Conservation (phyloP, 2,113 vertebrate species). For the Oryzias celebensis region DNA sequence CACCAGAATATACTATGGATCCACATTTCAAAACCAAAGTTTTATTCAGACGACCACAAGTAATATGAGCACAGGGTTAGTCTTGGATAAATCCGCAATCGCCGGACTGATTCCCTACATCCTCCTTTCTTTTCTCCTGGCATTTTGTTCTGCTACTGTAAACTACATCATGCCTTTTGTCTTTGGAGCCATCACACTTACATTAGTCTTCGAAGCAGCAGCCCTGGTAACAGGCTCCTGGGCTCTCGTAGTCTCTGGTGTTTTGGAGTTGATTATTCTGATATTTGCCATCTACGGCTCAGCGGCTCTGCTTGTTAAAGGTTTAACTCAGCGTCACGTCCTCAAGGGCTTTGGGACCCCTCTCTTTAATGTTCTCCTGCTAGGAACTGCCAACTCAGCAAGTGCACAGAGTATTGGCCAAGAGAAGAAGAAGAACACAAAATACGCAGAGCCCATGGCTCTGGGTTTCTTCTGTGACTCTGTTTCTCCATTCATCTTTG, state of each 20-base stretch:
- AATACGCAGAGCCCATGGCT: constrained; percentile 89
- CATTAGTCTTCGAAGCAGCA: constrained; percentile 84
- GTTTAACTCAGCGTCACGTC: constrained; percentile 81
- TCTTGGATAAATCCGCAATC: constrained; percentile 73
- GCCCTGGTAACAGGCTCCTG: constrained; percentile 74
- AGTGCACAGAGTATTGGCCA: constrained; percentile 76
- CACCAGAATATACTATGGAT: constrained; percentile 78
- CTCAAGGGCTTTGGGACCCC: constrained; percentile 87
- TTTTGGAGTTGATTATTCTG: constrained; percentile 82
- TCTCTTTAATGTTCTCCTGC: constrained; percentile 85
- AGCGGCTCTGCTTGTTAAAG: constrained; percentile 81
- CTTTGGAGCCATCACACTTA: constrained; percentile 82
- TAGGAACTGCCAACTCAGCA: constrained; percentile 77
- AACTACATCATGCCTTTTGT: constrained; percentile 91
- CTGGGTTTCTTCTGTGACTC: constrained; percentile 85
- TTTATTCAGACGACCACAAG: background rate
- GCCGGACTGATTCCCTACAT: constrained; percentile 85
- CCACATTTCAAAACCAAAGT: constrained; percentile 6
- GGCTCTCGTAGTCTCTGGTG: constrained; percentile 80
- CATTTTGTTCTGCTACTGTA: constrained; percentile 88
- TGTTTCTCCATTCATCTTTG: constrained; percentile 81
- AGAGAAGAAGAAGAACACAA: constrained; percentile 89
- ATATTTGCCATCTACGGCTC: constrained; percentile 84
- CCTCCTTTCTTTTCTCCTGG: constrained; percentile 80
- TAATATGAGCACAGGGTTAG: constrained; percentile 5